Base-by-base conservation (phyloP, 2,888 invertebrate genomes). In the Pediacus dermestoides region DNA sequence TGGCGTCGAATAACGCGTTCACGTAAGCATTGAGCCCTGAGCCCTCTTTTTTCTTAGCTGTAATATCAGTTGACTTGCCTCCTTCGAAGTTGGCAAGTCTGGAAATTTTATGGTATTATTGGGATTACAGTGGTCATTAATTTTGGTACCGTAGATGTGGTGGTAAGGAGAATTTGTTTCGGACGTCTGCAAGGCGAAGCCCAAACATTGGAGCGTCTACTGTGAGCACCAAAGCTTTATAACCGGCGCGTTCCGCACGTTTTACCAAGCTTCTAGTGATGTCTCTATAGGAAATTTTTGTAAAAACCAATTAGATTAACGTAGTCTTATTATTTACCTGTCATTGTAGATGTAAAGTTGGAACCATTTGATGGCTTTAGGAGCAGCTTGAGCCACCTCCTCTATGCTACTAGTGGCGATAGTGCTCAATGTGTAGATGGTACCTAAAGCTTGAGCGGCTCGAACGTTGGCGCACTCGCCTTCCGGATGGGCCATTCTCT, bases 161-260 rank as follows among this genome's bases (percentile, higher is more conserved):
- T 0, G 94, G 94, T 26, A 95, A 70, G 25, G 77, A 70, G 65
- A 95, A 95, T 60, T 84, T 82, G 64, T 94, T 94, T 49, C 82
- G 77, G 7, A 85, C 73, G 68, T 95, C 93, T 0, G 84, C 82
- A 36, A 86, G 74, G 27, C 94, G 74, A 34, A 85, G 74, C 0
- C 95, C 95, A 66, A 92, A 89, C 30, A 86, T 67, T 0, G 92
- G 91, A 0, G 91, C 86, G 64, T 95, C 95, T 0, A 94, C 84
- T 0, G 92, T 95, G 2, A 94, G 66, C 0, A 87, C 90, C 1
- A 94, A 68, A 0, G 91, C 93, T 68, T 85, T 85, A 61, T 80
- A 95, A n/a, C 88, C 91, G 6, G 84, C 80, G 26, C 71, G 75
- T 67, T 93, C 92, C 1, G 88, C 94, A 53, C 88, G 74, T 25